phyloP scores from a whole-genome alignment of 2,888 invertebrate species.

The Enoplolaimus lenunculus region DNA sequence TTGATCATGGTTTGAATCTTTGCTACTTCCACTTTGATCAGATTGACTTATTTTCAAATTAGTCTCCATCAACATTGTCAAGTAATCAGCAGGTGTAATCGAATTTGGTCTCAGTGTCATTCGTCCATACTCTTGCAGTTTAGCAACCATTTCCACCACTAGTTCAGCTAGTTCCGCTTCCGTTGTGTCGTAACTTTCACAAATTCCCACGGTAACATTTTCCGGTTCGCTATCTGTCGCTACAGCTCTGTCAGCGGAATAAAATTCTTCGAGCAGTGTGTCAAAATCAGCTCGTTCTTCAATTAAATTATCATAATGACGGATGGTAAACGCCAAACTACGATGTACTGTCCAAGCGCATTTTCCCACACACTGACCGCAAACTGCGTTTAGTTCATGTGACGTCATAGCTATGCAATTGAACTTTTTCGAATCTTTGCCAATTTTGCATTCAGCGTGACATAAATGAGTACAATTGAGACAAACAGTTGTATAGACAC shows the following conservation, averaged over 20 bases:
- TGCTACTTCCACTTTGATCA: too few relatives aligned
- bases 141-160: not conserved
- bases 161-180: not conserved
- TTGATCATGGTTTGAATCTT: too few relatives aligned
- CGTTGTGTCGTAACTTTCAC: not conserved
- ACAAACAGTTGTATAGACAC: not conserved
- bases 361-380: not conserved
- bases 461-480: not conserved
- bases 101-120: not conserved
- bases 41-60: too few relatives aligned
- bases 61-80: not conserved
- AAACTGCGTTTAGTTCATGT: not conserved
- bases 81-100: not conserved
- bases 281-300: not conserved
- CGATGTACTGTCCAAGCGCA: not conserved
- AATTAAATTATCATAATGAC: not conserved
- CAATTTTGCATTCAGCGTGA: not conserved
- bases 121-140: not conserved
- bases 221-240: not conserved
- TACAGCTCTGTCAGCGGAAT: not conserved
- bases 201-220: not conserved
- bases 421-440: not conserved
- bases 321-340: not conserved
- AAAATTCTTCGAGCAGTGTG: not conserved
- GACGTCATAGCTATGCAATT: not conserved